Base-by-base conservation (phyloP, 2,113 vertebrate genomes). In the Bambusicola thoracicus region DNA sequence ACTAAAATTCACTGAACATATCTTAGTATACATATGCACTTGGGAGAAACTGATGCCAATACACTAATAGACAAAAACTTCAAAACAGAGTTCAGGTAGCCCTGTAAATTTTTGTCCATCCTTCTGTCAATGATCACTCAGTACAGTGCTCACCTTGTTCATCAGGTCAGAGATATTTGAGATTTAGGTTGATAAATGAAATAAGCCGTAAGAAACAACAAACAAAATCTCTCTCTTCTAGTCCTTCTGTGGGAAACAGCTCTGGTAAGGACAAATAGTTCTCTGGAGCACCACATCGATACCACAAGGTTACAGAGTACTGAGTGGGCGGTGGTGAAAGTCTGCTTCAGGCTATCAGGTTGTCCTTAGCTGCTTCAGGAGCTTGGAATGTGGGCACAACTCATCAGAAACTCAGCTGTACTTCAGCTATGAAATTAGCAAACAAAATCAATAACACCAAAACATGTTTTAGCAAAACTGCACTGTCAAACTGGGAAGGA, bases 401-500 rank as follows among this genome's bases (percentile, higher is more conserved):
- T 48, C n/a, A 62, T n/a, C 62, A 53, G 41, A 56, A 34, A 22
- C 49, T 70, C 74, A 66, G 74, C 62, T 87, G 22, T 63, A 36
- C 27, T 85, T 84, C 66, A 85, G 8, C 89, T 36, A 79, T 58
- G 75, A 92, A 92, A 93, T 66, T 21, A n/a, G 66, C 83, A 92
- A 93, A 87, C 67, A 63, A 70, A 70, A 70, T 72, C 82, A 92
- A 34, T 11, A 30, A 58, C 46, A 67, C 20, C 62, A 92, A 80
- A 85, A 87, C 79, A 84, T 81, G 67, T n/a, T 62, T 72, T 68
- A 65, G 76, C 76, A 93, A 79, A 93, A 79, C 53, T 49, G 29
- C 34, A 25, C 48, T 76, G 63, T 58, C 91, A 86, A 86, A 63
- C 29, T n/a, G 62, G 83, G 76, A 87, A n/a, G 6, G 51, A 40